Base-by-base conservation (phyloP, 2,113 vertebrate species). In the Pongo pygmaeus region DNA sequence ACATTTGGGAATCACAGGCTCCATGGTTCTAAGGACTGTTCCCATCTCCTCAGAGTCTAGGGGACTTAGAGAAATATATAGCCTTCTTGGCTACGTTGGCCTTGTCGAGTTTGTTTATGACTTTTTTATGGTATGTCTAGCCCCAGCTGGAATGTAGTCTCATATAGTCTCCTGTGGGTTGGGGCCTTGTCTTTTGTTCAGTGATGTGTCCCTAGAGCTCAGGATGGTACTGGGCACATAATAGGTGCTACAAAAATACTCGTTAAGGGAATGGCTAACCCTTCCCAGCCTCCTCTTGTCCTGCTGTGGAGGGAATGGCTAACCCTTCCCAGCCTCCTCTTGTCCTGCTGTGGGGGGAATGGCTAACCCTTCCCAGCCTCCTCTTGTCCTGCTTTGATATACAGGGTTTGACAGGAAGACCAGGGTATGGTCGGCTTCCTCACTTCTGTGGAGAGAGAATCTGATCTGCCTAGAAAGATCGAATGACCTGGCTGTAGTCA, bases 211-310 rank as follows among this genome's bases (percentile, higher is more conserved):
- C 20, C n/a, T 7, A 32, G 52, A 11, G 14, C 84, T 61, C 57
- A 75, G 46, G 23, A 11, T 5, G 64, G 72, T 18, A 8, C 23
- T 30, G 43, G 30, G 16, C 1, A 1, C 4, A 0, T 6, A 46
- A 77, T 64, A 23, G n/a, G n/a, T 46, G 22, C 55, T 57, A 52
- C 30, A 20, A 75, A n/a, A 64, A 40, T 55, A 64, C 38, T 40
- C 43, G 17, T 18, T 50, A 52, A 64, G 3, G 40, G 35, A 59
- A n/a, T 35, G 16, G 30, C 25, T 38, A 6, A 30, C 12, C 8
- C 20, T 22, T 38, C 70, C 10, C 17, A 38, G 70, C 70, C n/a
- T 22, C n/a, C 20, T 35, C 32, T 52, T 8, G 23, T 1, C 27
- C 84, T n/a, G 52, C 52, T 55, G 17, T 55, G 50, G 67, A 64